Evolutionary conservation across 2,113 vertebrate genomes (phyloP).

Genomic region (Amazona guildingii): DNA sequence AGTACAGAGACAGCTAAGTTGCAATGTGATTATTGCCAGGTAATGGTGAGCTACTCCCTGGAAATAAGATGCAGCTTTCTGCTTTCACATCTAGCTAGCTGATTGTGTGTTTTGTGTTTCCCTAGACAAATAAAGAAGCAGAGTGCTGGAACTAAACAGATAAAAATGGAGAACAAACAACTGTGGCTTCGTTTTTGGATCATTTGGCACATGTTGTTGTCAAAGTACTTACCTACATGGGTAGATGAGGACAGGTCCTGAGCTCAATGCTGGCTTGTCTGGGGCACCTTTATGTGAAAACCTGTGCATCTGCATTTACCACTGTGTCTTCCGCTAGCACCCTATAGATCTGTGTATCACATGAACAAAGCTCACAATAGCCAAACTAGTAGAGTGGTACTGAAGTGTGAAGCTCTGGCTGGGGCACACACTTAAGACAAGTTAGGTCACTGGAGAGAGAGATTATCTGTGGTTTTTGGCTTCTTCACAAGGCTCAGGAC

Average conservation of each 20-base stretch:
- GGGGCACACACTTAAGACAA: neutral
- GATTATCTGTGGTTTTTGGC: neutral
- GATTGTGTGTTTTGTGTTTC: neutral
- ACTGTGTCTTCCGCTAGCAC: neutral
- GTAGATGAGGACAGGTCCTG: neutral
- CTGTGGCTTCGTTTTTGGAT: neutral
- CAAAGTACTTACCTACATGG: fast-evolving
- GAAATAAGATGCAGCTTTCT: neutral
- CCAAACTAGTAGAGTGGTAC: neutral
- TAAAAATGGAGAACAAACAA: neutral
- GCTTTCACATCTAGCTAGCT: neutral
- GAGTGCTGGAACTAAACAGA: neutral
- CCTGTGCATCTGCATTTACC: neutral
- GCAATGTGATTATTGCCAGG: neutral
- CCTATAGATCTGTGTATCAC: neutral
- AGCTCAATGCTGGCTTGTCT: neutral
- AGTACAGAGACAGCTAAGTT: neutral
- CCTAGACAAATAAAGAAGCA: neutral
- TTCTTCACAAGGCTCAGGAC: neutral
- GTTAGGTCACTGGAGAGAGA: neutral
- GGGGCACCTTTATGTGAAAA: neutral
- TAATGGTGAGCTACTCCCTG: neutral
- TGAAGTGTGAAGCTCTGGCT: neutral
- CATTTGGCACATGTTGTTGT: neutral
- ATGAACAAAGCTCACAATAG: neutral